Evolutionary conservation across 2,113 vertebrate species (phyloP).

Genomic region (Bombycilla garrulus): DNA sequence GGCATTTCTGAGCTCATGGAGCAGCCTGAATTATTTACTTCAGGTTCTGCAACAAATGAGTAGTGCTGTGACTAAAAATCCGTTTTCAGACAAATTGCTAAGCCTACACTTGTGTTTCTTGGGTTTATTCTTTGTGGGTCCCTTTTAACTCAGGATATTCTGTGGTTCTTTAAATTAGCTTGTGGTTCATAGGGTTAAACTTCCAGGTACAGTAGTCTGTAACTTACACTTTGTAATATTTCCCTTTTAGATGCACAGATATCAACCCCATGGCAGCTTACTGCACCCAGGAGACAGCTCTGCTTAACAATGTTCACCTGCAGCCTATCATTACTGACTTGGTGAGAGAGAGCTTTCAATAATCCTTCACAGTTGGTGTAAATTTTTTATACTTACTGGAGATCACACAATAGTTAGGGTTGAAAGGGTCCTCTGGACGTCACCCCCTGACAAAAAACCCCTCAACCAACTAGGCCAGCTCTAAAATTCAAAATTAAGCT

Average conservation of each 20-base stretch:
- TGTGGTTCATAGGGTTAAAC: not conserved
- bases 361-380: not conserved
- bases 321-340: slow-evolving; percentile 89
- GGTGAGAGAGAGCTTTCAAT: slow-evolving; percentile 71
- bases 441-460: not conserved
- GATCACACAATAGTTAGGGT: not conserved
- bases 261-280: slow-evolving; percentile 84
- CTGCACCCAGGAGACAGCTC: slow-evolving; percentile 85
- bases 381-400: not conserved
- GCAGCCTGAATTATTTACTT: not conserved
- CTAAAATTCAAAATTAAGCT: not conserved
- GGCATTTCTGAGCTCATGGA: not conserved
- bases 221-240: not conserved
- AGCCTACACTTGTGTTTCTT: not conserved
- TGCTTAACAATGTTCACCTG: slow-evolving; percentile 78
- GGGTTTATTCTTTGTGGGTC: not conserved
- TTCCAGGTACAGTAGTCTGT: not conserved
- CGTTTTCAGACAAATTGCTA: not conserved
- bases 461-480: not conserved
- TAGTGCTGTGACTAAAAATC: not conserved
- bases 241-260: slow-evolving; percentile 87
- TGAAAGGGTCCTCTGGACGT: not conserved
- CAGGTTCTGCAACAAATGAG: not conserved
- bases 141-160: not conserved
- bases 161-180: not conserved